phyloP scores from a whole-genome alignment of 2,888 invertebrate genomes.

The Lypha dubia region DNA sequence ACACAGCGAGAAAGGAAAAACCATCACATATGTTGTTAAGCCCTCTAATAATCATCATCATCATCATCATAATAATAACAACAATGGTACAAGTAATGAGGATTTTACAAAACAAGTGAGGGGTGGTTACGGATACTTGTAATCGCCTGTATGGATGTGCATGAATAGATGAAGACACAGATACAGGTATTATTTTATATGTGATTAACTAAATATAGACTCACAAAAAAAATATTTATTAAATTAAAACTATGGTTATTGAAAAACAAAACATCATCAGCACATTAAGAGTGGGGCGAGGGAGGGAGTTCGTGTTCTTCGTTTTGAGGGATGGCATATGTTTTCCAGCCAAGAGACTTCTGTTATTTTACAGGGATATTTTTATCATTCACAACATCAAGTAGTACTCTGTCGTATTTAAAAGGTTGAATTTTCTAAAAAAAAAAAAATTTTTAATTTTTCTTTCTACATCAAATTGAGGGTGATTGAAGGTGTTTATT shows the following conservation, averaged over 20 bases:
- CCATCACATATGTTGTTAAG: constrained; percentile 69
- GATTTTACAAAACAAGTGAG: constrained; percentile 67
- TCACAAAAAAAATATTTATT: constrained; percentile 54
- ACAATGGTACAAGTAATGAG: constrained; percentile 50
- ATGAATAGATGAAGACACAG: constrained; percentile 40
- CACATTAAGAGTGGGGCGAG: constrained; percentile 8
- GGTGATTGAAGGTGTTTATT: constrained; percentile 63
- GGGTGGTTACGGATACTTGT: constrained; percentile 55
- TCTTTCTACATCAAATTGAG: background rate
- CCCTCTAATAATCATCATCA: constrained; percentile 40
- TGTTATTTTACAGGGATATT: constrained; percentile 18
- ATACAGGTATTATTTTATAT: constrained; percentile 68
- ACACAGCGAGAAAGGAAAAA: constrained; percentile 39
- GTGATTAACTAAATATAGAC: constrained; percentile 70
- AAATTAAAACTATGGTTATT: constrained; percentile 68
- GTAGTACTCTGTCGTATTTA: no score
- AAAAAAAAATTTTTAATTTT: background rate
- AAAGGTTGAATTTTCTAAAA: constrained; percentile 27
- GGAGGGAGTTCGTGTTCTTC: no score
- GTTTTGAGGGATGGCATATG: constrained; percentile 66
- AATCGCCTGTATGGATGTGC: no score
- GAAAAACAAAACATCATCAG: constrained; percentile 2
- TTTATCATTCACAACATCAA: constrained; percentile 16
- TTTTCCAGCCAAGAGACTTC: constrained; percentile 35
- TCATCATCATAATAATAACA: no score